Conservation (phyloP, 2,888 invertebrate species). For the Aleiodes leptofemur region DNA sequence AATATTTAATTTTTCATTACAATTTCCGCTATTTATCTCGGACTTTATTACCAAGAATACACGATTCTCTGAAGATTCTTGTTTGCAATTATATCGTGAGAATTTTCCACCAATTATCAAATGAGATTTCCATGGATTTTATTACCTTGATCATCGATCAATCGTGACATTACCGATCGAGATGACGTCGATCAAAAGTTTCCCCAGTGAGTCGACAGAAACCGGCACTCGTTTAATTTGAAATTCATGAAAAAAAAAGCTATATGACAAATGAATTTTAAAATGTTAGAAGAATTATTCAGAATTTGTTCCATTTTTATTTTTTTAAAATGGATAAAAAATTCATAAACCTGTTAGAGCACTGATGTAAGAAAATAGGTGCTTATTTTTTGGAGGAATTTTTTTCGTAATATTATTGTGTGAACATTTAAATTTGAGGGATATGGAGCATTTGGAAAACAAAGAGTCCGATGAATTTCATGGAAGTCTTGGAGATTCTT, state of each 20-base stretch:
- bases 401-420: too few species aligned
- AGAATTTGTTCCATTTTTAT: neutral
- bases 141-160: neutral
- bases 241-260: neutral
- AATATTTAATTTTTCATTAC: neutral
- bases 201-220: neutral
- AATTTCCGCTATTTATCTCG: neutral
- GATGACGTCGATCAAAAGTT: neutral
- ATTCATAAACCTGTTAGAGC: neutral
- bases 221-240: conserved; percentile 26
- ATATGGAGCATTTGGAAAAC: neutral
- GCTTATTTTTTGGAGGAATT: too few species aligned
- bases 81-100: neutral
- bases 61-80: neutral
- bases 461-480: neutral
- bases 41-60: neutral
- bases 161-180: conserved; percentile 27
- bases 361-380: too few species aligned
- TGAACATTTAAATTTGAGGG: neutral
- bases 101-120: neutral
- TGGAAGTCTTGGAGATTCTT: conserved; percentile 55
- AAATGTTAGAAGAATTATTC: neutral
- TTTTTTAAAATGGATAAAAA: neutral
- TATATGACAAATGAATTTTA: too few species aligned
- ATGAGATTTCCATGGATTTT: neutral